phyloP scores from a whole-genome alignment of 92 coral and sea anemone genomes.

The Epizoanthus stellaris region DNA sequence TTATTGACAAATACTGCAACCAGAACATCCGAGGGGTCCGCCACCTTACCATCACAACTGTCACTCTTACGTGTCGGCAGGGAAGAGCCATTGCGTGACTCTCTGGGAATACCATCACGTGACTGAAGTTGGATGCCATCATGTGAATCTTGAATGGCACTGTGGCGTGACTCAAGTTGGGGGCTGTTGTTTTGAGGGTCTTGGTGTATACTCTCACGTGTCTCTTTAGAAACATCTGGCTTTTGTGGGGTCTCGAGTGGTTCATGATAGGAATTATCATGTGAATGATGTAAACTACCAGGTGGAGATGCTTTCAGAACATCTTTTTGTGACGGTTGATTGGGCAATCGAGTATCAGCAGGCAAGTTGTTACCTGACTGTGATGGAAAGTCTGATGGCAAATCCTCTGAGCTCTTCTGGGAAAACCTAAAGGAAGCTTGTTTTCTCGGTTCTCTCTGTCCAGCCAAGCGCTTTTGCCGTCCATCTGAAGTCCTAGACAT shows the following conservation, averaged over 20 bases:
- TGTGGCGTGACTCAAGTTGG: neutral
- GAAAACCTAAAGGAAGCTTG: neutral
- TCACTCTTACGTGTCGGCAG: neutral
- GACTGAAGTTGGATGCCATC: neutral
- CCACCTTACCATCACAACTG: neutral
- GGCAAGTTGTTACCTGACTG: slow-evolving; percentile 5
- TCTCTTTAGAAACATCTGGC: neutral
- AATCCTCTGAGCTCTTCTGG: no score
- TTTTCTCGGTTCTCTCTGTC: neutral
- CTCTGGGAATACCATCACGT: slow-evolving; percentile 10
- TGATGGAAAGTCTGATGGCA: neutral
- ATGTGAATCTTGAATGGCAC: neutral
- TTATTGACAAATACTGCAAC: slow-evolving; percentile 37
- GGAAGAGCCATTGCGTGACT: neutral
- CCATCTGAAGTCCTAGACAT: neutral
- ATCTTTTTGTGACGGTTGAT: slow-evolving; percentile 6
- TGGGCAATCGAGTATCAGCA: neutral
- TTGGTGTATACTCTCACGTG: neutral
- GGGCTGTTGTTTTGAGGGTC: neutral
- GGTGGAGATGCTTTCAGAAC: neutral
- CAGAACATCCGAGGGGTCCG: neutral
- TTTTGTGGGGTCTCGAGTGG: neutral
- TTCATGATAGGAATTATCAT: neutral
- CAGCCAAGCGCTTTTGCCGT: slow-evolving; percentile 28
- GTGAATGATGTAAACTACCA: neutral